phyloP scores from a whole-genome alignment of 2,113 vertebrate genomes.

The Forbesichthys agassizii region DNA sequence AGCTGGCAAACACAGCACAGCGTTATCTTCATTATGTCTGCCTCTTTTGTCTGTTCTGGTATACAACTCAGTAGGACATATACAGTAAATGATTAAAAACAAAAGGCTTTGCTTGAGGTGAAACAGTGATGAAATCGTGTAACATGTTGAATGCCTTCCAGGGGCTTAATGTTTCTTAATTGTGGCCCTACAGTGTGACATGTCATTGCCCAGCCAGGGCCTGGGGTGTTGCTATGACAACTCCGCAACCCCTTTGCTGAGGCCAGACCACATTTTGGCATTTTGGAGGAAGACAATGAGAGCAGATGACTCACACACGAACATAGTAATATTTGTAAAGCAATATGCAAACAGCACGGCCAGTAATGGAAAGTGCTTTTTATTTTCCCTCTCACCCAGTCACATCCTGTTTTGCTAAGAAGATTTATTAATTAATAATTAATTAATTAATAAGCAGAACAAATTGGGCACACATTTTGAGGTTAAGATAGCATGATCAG shows the following conservation, averaged over 20 bases:
- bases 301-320: constrained; percentile 1
- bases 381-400: background rate
- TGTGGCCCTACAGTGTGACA: constrained; percentile 21
- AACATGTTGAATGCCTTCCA: constrained; percentile 32
- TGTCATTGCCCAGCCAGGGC: constrained; percentile 14
- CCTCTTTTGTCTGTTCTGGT: too few species aligned
- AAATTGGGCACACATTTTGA: too few species aligned
- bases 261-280: constrained; percentile 15
- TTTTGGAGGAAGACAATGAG: background rate
- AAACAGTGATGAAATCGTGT: constrained; percentile 15
- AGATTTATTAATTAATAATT: too few species aligned
- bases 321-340: constrained; percentile 14
- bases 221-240: constrained; percentile 64
- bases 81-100: constrained; percentile 11
- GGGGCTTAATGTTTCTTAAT: constrained; percentile 54
- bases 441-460: too few species aligned
- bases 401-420: background rate
- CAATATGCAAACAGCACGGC: constrained; percentile 12
- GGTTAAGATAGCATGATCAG: too few species aligned
- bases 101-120: constrained; percentile 4
- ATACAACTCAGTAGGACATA: background rate
- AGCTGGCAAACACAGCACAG: too few species aligned
- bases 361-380: constrained; percentile 20
- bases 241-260: constrained; percentile 39
- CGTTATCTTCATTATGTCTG: too few species aligned